Evolutionary conservation across 2,113 vertebrate genomes (phyloP), one percentile per base, ranked within the genome.

Genomic region (Xenopus borealis): DNA sequence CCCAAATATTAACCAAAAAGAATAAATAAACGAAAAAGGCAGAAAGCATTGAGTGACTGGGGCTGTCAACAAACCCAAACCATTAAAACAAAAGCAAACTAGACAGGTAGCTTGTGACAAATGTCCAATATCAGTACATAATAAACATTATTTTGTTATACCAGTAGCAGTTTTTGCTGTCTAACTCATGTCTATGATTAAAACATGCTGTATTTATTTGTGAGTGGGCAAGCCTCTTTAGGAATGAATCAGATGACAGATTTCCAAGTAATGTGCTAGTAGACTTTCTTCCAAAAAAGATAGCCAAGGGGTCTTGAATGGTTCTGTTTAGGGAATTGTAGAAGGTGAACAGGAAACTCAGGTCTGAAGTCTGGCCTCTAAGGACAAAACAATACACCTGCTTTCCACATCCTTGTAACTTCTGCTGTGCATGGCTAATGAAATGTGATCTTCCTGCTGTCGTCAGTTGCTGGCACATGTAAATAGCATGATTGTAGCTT

Each of bases 401-500:
- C 58, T 13, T 61, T 61, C 14, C 20, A 4, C 58, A 61, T 61
- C 10, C 20, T 11, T 61, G 58, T 13, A 61, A 12, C 13, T 61
- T 27, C 10, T 61, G 18, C 19, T 61, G 19, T 61, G 40, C 11
- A 7, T 50, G 13, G 45, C 19, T 67, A 46, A 67, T 67, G 65
- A 67, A 50, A 50, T 67, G 45, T 23, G 65, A 67, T 45, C 65
- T 67, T 67, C 20, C 10, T 50, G 18, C n/a, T 67, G 40, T 52
- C 65, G 65, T 67, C 65, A 47, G n/a, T 50, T 67, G 7, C 45
- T 50, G 65, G 40, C 65, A 18, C 65, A 23, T 47, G 65, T 20
- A 67, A 67, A 67, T 30, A 67, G n/a, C 47, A 50, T 50, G 45
- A 23, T 47, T 47, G 23, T 46, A 50, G 44, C 18, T 33, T 65